Percentiles rank a stretch among this genome's conserved stretches.
phyloP scores from a whole-genome alignment of 2,113 vertebrate species.

The Cyprinodon tularosa region DNA sequence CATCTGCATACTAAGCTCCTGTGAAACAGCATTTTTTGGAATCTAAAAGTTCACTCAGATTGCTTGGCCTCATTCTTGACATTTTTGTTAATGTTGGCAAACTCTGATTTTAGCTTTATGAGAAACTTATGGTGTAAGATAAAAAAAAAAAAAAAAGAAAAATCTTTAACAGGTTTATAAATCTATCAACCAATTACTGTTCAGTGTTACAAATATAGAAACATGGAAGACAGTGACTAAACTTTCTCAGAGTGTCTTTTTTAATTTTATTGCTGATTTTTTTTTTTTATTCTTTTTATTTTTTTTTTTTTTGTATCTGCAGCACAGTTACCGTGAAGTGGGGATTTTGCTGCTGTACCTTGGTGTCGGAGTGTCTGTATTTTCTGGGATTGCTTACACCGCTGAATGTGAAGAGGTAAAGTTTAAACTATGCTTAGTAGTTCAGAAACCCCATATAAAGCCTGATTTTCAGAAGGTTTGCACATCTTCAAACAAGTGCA shows the following conservation, averaged over 20 bases:
- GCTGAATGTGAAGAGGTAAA: conserved; percentile 89
- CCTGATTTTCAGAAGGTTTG: too few relatives aligned
- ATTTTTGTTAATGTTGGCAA: background rate
- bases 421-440: background rate
- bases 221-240: background rate
- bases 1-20: background rate
- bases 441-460: background rate
- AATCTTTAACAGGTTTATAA: too few relatives aligned
- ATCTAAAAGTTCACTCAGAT: background rate
- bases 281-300: background rate
- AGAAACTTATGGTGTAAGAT: background rate
- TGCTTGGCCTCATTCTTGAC: background rate
- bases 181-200: background rate
- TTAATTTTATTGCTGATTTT: background rate
- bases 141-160: too few relatives aligned
- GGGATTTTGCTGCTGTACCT: conserved; percentile 95
- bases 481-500: too few relatives aligned
- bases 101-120: background rate
- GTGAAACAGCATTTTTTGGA: background rate
- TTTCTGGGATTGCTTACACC: conserved; percentile 93
- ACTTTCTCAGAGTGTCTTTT: background rate
- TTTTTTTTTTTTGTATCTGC: conserved; percentile 53
- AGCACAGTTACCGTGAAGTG: conserved; percentile 98
- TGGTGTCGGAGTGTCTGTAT: conserved; percentile 92
- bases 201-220: background rate